Evolutionary conservation across 2,113 vertebrate species (phyloP).

Genomic region (Nannobrachium achirus): DNA sequence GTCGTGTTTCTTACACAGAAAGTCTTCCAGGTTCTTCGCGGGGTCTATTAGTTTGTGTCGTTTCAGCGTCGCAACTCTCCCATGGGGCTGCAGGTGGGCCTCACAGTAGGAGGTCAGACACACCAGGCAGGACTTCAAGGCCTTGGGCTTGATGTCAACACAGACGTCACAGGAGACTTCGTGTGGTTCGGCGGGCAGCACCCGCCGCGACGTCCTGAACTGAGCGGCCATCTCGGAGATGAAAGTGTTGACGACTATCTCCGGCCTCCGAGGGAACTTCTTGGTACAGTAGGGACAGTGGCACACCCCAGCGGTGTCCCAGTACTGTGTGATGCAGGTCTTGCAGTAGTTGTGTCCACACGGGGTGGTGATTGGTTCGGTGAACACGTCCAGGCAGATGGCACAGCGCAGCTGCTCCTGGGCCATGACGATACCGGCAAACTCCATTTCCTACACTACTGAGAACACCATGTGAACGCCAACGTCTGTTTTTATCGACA

Average conservation of each 20-base stretch:
- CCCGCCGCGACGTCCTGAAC: conserved; percentile 50
- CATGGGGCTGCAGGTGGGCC: neutral
- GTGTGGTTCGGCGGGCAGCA: neutral
- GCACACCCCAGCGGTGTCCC: conserved; percentile 59
- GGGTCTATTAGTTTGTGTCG: conserved; percentile 19
- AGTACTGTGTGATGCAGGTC: conserved; percentile 72
- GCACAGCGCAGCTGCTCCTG: conserved; percentile 21
- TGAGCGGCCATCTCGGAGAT: conserved; percentile 80
- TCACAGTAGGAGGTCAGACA: neutral
- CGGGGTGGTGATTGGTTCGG: conserved; percentile 8
- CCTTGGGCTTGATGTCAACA: conserved; percentile 41
- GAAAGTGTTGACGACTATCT: conserved; percentile 82
- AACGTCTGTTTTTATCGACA: too few relatives aligned
- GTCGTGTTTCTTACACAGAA: neutral
- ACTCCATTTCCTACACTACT: neutral
- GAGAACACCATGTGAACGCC: too few relatives aligned
- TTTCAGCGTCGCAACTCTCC: neutral
- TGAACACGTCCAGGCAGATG: conserved; percentile 1
- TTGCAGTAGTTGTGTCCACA: conserved; percentile 78
- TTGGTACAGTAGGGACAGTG: conserved; percentile 82
- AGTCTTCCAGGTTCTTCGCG: neutral
- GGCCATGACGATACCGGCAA: neutral
- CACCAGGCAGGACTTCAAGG: conserved; percentile 6
- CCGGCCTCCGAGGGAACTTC: conserved; percentile 75
- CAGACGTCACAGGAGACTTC: conserved; percentile 72